Percentiles rank a stretch among this genome's conserved stretches.
Evolutionary conservation across 92 coral and sea anemone genomes (phyloP).

Genomic region (Hydrozoanthus gracilis): DNA sequence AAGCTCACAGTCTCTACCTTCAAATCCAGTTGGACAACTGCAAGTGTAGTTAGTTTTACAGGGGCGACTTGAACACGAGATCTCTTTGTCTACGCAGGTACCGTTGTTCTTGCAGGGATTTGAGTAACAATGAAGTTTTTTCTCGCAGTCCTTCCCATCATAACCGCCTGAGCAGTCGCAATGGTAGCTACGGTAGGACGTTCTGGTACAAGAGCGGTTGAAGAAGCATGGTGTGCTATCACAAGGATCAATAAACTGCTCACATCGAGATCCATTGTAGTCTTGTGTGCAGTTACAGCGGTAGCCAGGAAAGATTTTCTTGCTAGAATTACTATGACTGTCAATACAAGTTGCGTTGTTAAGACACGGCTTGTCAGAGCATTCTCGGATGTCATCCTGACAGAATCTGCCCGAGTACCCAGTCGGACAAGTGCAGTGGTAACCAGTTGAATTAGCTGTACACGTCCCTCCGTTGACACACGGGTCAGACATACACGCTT

Average conservation of each 20-base stretch:
- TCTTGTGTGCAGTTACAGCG: slow-evolving; percentile 79
- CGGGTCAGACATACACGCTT: slow-evolving; percentile 65
- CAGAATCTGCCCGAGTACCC: slow-evolving; percentile 75
- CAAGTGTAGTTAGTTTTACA: slow-evolving; percentile 71
- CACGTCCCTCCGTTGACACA: slow-evolving; percentile 73
- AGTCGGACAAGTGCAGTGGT: slow-evolving; percentile 69
- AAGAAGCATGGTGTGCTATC: slow-evolving; percentile 59
- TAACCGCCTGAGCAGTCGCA: slow-evolving; percentile 31
- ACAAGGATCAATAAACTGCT: slow-evolving; percentile 72
- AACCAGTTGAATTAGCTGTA: slow-evolving; percentile 74
- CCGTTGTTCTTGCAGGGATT: slow-evolving; percentile 90
- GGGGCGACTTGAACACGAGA: slow-evolving; percentile 30
- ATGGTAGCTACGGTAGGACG: background rate
- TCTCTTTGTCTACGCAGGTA: slow-evolving; percentile 74
- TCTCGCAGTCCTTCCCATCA: slow-evolving; percentile 29
- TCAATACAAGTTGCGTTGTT: slow-evolving; percentile 92
- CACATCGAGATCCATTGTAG: slow-evolving; percentile 74
- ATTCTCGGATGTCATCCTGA: slow-evolving; percentile 81
- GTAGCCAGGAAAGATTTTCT: slow-evolving; percentile 70
- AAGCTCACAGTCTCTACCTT: slow-evolving; percentile 74
- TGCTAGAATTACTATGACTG: slow-evolving; percentile 61
- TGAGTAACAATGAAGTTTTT: slow-evolving; percentile 13
- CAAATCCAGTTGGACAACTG: slow-evolving; percentile 72
- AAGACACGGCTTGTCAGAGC: slow-evolving; percentile 72
- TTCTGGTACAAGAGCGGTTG: slow-evolving; percentile 58